Conservation (phyloP, 2,888 invertebrate genomes). For the Luperina testacea region DNA sequence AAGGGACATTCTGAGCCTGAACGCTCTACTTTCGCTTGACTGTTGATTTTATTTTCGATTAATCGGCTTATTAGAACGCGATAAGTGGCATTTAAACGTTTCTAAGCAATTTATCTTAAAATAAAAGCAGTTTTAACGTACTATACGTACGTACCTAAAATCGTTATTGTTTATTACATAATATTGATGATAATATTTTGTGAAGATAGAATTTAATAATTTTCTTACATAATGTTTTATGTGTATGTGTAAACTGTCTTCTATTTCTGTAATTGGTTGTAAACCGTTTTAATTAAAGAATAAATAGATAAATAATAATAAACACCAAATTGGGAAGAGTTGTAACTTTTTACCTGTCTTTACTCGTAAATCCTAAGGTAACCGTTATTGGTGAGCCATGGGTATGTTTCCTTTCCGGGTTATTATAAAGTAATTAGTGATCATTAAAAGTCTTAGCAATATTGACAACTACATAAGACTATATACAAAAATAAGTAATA, state of each 20-base stretch:
- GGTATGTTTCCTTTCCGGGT: neutral
- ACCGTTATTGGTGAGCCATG: neutral
- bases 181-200: neutral
- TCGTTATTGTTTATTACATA: slow-evolving; percentile 18
- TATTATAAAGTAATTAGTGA: neutral
- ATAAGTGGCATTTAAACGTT: slow-evolving; percentile 15
- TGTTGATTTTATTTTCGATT: slow-evolving; percentile 26
- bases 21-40: neutral
- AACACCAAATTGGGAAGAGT: neutral
- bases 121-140: slow-evolving; percentile 6
- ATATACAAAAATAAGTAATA: neutral
- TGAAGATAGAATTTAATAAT: neutral
- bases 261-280: too few relatives aligned
- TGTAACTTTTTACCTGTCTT: neutral
- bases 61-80: slow-evolving; percentile 21
- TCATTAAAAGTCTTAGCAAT: neutral
- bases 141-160: neutral
- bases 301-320: too few relatives aligned
- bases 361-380: too few relatives aligned
- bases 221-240: too few relatives aligned
- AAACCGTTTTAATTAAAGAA: too few relatives aligned
- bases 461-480: neutral
- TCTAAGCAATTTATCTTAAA: neutral
- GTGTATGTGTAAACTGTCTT: too few relatives aligned
- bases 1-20: too few relatives aligned